Conservation (phyloP, 30 jellyfish, hydroid and myxozoan species). For the Hydra vulgaris region DNA sequence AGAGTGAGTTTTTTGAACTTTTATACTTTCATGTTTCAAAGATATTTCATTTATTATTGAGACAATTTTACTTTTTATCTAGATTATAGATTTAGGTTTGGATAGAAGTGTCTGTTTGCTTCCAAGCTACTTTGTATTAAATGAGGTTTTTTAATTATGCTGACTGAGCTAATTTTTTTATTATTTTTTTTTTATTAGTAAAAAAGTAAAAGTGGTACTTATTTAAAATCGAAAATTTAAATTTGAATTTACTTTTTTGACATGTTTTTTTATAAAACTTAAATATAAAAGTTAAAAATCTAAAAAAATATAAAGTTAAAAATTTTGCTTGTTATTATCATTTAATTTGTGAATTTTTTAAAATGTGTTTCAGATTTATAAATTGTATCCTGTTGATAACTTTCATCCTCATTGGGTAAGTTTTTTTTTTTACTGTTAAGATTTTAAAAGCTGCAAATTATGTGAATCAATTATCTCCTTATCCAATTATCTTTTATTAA, state of each 20-base stretch:
- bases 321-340: no score
- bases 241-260: no score
- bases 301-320: no score
- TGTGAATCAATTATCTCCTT: neutral
- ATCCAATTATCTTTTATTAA: no score
- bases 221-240: no score
- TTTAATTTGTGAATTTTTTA: no score
- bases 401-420: constrained; percentile 98
- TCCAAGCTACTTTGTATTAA: constrained; percentile 75
- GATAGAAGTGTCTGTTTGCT: constrained; percentile 67
- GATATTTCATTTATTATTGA: neutral
- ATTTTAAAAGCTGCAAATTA: no score
- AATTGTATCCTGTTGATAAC: constrained; percentile 79
- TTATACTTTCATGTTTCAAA: neutral
- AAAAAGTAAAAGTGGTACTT: no score
- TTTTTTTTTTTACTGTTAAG: neutral
- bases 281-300: no score
- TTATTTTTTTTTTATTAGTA: neutral
- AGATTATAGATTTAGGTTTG: constrained; percentile 56
- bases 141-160: constrained; percentile 84
- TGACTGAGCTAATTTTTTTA: neutral
- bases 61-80: constrained; percentile 1
- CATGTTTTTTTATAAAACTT: no score
- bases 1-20: constrained; percentile 31
- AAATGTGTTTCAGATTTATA: constrained; percentile 57